These are phyloP conservation scores for Acrobasis repandana DNA, from an alignment of 2,888 invertebrate species.

Conservation along the genomic window DNA sequence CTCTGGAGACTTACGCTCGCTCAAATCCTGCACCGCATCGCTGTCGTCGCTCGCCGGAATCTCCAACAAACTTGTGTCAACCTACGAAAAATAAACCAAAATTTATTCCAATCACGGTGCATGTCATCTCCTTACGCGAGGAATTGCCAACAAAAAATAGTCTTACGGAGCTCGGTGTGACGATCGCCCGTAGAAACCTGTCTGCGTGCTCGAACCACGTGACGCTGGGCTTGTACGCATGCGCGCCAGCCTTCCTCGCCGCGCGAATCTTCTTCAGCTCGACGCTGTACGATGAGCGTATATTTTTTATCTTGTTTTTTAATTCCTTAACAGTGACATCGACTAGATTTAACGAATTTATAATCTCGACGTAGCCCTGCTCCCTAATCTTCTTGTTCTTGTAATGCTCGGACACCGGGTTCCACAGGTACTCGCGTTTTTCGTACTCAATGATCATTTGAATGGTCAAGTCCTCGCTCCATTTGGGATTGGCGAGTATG, in stretches of 20 bases:
- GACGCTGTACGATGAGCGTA: conserved; percentile 79
- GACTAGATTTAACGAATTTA: conserved; percentile 72
- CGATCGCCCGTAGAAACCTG: conserved; percentile 81
- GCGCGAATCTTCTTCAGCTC: conserved; percentile 81
- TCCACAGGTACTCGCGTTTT: conserved; percentile 78
- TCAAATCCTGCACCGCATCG: conserved; percentile 74
- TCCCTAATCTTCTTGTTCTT: conserved; percentile 79
- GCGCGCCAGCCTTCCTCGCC: conserved; percentile 79
- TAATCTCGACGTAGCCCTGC: conserved; percentile 77
- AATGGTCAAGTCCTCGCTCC: conserved; percentile 79
- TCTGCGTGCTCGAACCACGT: conserved; percentile 83
- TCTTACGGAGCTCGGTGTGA: conserved; percentile 81
- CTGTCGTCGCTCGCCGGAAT: conserved; percentile 77
- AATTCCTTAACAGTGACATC: conserved; percentile 78
- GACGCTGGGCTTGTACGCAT: conserved; percentile 81
- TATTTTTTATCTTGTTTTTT: conserved; percentile 81
- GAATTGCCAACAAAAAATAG: conserved; percentile 39
- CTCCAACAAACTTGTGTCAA: conserved; percentile 74
- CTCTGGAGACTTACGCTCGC: conserved; percentile 75
- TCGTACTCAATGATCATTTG: conserved; percentile 81
- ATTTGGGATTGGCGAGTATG: conserved; percentile 77
- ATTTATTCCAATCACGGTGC: conserved; percentile 26
- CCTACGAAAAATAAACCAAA: conserved; percentile 54
- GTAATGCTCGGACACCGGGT: conserved; percentile 77
- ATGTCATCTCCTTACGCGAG: conserved; percentile 25